Evolutionary conservation across 2,888 invertebrate species (phyloP), one percentile per base, ranked within the genome.

Genomic region (Heliothis peltigera): DNA sequence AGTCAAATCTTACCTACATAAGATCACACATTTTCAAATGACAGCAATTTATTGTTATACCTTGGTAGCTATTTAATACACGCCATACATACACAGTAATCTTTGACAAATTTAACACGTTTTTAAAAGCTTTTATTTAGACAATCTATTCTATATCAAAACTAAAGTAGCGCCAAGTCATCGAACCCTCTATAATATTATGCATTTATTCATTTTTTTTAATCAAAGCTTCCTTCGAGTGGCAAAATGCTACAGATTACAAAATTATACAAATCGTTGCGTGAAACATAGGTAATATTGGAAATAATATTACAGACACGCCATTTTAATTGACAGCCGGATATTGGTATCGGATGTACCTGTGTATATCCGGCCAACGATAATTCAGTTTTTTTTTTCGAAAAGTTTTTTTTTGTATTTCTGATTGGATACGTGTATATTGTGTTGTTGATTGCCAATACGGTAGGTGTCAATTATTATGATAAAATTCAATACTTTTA

Each of bases 261-360:
- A 43, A 67, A 52, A 68, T 68, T 74, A 63, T 57, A 28, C 35
- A 59, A 61, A 62, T 58, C 19, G 21, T 65, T 58, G 72, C 58
- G 48, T 76, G 61, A 58, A 59, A 67, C 39, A 7, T 49, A 54
- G 22, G 19, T 44, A 32, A 52, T 19, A 42, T 12, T 44, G 25
- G 19, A 47, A n/a, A 48, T 28, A 19, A 57, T 28, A 8, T 8
- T 21, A 49, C 28, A 59, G 25, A 62, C 58, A 70, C 71, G 58
- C 55, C 7, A 17, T 19, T 39, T 47, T 21, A 35, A 39, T 53
- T 53, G 25, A 4, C 19, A 7, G 32, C 1, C 63, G 71, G 59
- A 61, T 47, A 59, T 57, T 12, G 32, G 44, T 15, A 57, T 62
- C 59, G 64, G 57, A 76, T 65, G 42, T 64, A 52, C 60, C 57